Evolutionary conservation across 2,113 vertebrate species (phyloP).

Genomic region (Macquaria australasica): DNA sequence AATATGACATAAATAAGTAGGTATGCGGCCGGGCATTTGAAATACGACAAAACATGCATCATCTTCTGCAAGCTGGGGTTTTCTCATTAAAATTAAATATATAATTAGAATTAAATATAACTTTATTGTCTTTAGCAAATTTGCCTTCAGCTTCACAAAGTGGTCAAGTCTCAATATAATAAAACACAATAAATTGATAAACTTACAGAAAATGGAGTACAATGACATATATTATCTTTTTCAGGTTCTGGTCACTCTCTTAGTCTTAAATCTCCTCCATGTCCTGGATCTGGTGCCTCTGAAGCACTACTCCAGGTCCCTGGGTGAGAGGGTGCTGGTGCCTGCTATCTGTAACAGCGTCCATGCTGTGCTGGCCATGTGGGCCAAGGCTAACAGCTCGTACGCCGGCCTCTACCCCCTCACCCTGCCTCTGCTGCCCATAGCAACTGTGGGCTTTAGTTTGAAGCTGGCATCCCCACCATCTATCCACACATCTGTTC

Average conservation of each 20-base stretch:
- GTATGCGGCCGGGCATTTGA: neutral
- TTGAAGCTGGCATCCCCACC: conserved; percentile 66
- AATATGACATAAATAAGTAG: too few relatives aligned
- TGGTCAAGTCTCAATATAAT: neutral
- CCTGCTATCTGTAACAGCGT: conserved; percentile 80
- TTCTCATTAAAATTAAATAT: neutral
- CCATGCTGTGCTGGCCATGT: conserved; percentile 75
- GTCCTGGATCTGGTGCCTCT: conserved; percentile 68
- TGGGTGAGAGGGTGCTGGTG: conserved; percentile 82
- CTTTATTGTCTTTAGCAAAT: too few relatives aligned
- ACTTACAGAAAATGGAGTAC: neutral
- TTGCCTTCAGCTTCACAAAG: too few relatives aligned
- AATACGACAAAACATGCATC: neutral
- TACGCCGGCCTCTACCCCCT: conserved; percentile 69
- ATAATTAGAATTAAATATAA: neutral
- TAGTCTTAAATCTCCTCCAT: conserved; percentile 76
- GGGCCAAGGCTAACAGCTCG: conserved; percentile 72
- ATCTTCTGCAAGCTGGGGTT: neutral
- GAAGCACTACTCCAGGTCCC: conserved; percentile 69
- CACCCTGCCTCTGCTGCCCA: conserved; percentile 72
- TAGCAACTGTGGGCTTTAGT: conserved; percentile 74
- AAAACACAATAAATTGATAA: neutral
- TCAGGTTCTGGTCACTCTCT: conserved; percentile 80
- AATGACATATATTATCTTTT: conserved; percentile 4
- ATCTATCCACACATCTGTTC: conserved; percentile 48